Percentiles rank a stretch among this genome's conserved stretches.
Conservation (phyloP, 2,113 vertebrate species). For the Mionectes macconnelli region DNA sequence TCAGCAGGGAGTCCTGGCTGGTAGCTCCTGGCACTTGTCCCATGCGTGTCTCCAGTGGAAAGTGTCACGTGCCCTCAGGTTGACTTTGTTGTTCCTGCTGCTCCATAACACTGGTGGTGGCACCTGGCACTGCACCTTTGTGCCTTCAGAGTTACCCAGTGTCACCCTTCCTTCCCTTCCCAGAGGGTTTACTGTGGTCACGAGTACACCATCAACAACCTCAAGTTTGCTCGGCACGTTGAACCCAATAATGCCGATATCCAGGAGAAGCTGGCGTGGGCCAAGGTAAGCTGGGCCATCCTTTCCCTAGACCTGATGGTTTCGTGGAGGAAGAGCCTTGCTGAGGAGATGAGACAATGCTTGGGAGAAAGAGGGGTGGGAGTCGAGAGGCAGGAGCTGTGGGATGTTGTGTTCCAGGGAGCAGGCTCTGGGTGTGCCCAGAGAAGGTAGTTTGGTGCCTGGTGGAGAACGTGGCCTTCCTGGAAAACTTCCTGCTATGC, state of each 20-base stretch:
- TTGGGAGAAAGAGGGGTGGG: not conserved
- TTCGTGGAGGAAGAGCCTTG: not conserved
- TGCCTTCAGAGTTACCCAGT: not conserved
- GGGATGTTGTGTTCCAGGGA: not conserved
- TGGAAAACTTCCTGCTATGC: not conserved
- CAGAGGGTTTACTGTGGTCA: conserved; percentile 96
- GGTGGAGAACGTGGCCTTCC: not conserved
- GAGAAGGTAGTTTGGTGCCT: not conserved
- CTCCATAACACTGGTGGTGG: rapidly evolving
- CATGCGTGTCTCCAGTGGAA: no score
- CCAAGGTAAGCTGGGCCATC: conserved; percentile 79
- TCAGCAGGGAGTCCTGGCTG: not conserved
- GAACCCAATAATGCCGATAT: conserved; percentile 85
- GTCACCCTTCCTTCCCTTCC: not conserved
- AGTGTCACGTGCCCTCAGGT: not conserved
- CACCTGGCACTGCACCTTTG: not conserved
- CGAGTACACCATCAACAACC: conserved; percentile 96
- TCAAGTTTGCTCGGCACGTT: conserved; percentile 93
- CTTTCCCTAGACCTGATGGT: not conserved
- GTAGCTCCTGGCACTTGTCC: not conserved
- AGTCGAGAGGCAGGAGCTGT: not conserved
- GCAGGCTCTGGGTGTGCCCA: not conserved
- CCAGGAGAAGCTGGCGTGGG: conserved; percentile 90
- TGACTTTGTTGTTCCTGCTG: not conserved
- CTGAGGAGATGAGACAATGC: rapidly evolving